Base-by-base conservation (phyloP, 1,140 invertebrate genomes). In the Orussus abietinus region DNA sequence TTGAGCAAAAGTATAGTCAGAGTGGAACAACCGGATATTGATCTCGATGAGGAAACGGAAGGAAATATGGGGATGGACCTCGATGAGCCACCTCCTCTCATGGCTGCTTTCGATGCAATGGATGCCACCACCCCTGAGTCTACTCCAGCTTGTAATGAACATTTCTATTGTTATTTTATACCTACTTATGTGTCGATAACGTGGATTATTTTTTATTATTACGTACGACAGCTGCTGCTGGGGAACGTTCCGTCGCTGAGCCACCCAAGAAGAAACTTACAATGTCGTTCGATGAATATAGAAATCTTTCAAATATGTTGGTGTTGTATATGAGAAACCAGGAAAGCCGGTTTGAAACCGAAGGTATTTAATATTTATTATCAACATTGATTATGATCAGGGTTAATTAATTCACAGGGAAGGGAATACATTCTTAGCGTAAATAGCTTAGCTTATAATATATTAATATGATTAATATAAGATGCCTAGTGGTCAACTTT, bases 1-100 rank as follows among this genome's bases (percentile, higher is more conserved):
- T 71, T 99, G n/a, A 97, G 95, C 64, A 98, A 98, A 64, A 98
- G 95, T 3, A 98, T 99, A 47, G 93, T 99, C 37, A 80, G 93
- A 26, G 93, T 99, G 4, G 96, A 98, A 65, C 94, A 98, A 53
- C 93, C 96, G 0, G 96, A 99, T 65, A 91, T 99, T 34, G 85
- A 96, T 63, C 74, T 99, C 13, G 89, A 95, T 28, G 88, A 91
- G 34, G 71, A 77, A 4, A 56, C 66, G 19, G 79, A 82, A 9
- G 55, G 62, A 3, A 58, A 77, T 20, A 65, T 72, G 1, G 66
- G 59, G 36, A 75, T 77, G 65, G 73, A 77, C 12, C 66, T 77
- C 1, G 78, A 80, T 40, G 72, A 80, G 22, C 69, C 58, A 28
- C 57, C 59, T 5, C 59, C 58, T 1, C 38, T 59, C 1, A 62